Evolutionary conservation across 2,888 invertebrate species (phyloP), one percentile per base, ranked within the genome.

Genomic region (Aspidiotus rigidus): DNA sequence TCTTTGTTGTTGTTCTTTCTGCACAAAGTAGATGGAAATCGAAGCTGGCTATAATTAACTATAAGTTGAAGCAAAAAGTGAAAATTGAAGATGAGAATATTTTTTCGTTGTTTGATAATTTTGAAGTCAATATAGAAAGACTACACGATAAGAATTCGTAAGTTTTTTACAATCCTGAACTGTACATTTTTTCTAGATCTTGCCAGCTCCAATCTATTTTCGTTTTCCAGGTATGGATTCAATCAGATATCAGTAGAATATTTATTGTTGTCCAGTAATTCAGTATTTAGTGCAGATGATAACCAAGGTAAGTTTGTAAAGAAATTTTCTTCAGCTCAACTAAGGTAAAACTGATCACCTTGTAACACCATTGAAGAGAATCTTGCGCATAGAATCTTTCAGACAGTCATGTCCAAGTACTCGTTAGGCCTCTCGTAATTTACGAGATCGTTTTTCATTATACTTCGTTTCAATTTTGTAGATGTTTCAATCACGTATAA

Each of bases 241-340:
- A 83, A 83, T 9, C 85, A 86, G 76, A 80, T 85, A 71, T 86
- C 84, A 56, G 79, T 85, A 2, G 83, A 85, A 73, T 86, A 85
- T 76, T 53, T 67, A 28, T 42, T 60, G n/a, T 67, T 67, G 11
- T 49, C 39, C 39, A 53, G 60, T 44, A 42, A 69, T 28, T 28
- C 28, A 28, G 28, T 28, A 28, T 28, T 28, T 3, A 28, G 28
- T 28, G 28, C 28, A 3, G 28, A 28, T 5, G 28, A 28, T 28
- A 28, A 28, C 5, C 28, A 28, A 28, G 28, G 28, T 28, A 28
- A 28, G 28, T 28, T 28, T 28, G 28, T 28, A 5, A 28, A 28
- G 28, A 28, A 28, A 3, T 1, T 28, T 28, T 28, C 28, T 1
- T 28, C 28, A 28, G 28, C 28, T 28, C 1, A 28, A 1, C 2